These are phyloP conservation scores for Yponomeuta malinellus DNA, from an alignment of 2,888 invertebrate species.

Conservation along the genomic window DNA sequence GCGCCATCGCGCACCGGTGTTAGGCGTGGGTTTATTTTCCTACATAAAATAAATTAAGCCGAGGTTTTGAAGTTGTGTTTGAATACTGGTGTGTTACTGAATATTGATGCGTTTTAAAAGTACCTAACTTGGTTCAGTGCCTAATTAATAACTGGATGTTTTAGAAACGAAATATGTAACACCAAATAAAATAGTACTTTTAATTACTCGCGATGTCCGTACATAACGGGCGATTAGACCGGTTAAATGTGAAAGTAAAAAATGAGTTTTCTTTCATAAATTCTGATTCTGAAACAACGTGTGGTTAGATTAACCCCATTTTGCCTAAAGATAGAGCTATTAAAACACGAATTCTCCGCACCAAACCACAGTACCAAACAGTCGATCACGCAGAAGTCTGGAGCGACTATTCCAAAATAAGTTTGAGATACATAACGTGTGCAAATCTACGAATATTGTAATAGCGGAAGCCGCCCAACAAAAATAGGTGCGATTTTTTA, in stretches of 20 bases:
- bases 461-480: no score
- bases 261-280: background rate
- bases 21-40: background rate
- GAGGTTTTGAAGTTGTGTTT: background rate
- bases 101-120: background rate
- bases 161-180: no score
- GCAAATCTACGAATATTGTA: no score
- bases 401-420: no score
- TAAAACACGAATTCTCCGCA: background rate
- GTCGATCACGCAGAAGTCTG: background rate
- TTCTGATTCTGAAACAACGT: background rate
- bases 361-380: background rate
- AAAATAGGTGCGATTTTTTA: no score
- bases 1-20: background rate
- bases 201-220: no score
- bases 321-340: background rate
- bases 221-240: no score
- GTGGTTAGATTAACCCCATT: background rate
- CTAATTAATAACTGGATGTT: no score
- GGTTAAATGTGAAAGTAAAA: no score
- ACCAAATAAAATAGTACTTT: no score
- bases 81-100: background rate
- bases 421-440: no score
- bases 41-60: background rate
- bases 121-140: no score